Evolutionary conservation across 2,113 vertebrate genomes (phyloP), one percentile per base, ranked within the genome.

Genomic region (Thunnus maccoyii): DNA sequence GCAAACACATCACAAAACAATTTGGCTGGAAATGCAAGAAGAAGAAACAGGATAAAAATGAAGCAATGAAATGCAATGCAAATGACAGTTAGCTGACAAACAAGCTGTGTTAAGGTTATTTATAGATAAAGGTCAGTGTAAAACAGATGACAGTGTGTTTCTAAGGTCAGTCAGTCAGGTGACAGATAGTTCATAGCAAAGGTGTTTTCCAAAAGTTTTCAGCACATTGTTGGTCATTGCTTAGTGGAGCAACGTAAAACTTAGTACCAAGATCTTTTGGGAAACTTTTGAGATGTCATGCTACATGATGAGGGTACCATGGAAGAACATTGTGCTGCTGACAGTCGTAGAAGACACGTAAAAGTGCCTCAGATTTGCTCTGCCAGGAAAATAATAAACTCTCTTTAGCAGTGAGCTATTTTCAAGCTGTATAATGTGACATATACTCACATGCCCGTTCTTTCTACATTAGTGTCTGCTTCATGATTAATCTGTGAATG

Each of bases 11-110:
- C 22, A 78, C 66, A 72, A 58, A 61, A 85, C 15, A 3, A 56
- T 88, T 88, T 89, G 88, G 90, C 91, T 92, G 94, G 84, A 93
- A 92, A 86, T 47, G 54, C 63, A 78, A 78, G 62, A 72, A 51
- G 66, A 50, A 55, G 83, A 72, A 74, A 75, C 8, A 41, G 14
- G 62, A 78, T 30, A 72, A 13, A 89, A 54, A 72, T 0, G 1
- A 84, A 30, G 55, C 22, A 62, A 72, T 70, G 9, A 62, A 80
- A 89, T 54, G 50, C 11, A 79, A 72, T 41, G 27, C 7, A 86
- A 87, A 66, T 67, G 51, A 79, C 25, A 77, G 41, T 60, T 50
- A 52, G 18, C n/a, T 56, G 13, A 83, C 11, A 83, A 76, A 72
- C n/a, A 78, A 66, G 69, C 63, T 64, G 64, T 58, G 46, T 75